Conservation (phyloP, 2,113 vertebrate species). For the Poecilia latipinna region DNA sequence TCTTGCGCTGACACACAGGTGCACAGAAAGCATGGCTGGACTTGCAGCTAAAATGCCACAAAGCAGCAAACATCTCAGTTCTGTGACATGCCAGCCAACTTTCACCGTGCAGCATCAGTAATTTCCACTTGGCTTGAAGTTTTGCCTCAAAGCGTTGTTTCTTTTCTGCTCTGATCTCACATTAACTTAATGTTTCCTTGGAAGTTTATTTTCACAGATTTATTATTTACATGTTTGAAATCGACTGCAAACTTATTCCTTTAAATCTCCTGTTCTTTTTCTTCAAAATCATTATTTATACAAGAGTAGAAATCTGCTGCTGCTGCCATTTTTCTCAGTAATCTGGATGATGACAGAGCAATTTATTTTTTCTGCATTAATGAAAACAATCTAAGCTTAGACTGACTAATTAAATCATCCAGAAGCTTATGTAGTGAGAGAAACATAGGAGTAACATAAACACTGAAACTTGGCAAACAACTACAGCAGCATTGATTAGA, state of each 20-base stretch:
- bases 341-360: background rate
- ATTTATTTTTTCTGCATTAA: background rate
- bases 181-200: background rate
- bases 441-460: background rate
- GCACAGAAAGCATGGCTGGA: constrained; percentile 55
- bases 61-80: constrained; percentile 61
- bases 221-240: constrained; percentile 24
- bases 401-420: background rate
- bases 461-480: background rate
- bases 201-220: background rate
- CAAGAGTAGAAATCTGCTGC: background rate
- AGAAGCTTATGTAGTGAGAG: background rate
- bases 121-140: constrained; percentile 23
- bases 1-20: constrained; percentile 37
- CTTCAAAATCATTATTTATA: background rate
- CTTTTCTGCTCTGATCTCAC: background rate
- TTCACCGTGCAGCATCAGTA: constrained; percentile 30
- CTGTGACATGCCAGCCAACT: constrained; percentile 45
- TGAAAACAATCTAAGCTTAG: background rate
- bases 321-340: background rate
- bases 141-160: constrained; percentile 1
- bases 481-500: background rate
- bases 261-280: constrained; percentile 12
- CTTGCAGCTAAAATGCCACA: constrained; percentile 50
- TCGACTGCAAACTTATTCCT: constrained; percentile 22